These are phyloP conservation scores for Trichomalopsis sarcophagae DNA, from an alignment of 1,140 invertebrate genomes.

Conservation along the genomic window DNA sequence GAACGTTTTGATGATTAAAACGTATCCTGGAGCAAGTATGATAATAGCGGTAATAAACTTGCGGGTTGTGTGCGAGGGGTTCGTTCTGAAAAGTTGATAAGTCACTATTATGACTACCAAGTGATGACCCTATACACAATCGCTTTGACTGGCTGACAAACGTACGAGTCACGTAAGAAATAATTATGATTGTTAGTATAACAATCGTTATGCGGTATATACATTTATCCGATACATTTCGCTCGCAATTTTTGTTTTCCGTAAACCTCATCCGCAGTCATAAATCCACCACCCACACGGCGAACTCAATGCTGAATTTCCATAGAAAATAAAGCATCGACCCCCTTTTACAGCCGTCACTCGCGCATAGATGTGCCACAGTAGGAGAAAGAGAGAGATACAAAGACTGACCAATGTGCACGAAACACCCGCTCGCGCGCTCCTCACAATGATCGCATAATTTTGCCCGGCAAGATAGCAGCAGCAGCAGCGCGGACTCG, in stretches of 20 bases:
- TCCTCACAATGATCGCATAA: conserved; percentile 52
- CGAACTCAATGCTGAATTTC: neutral
- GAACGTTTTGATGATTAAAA: neutral
- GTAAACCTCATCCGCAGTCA: neutral
- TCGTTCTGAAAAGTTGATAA: neutral
- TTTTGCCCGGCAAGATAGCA: conserved; percentile 27
- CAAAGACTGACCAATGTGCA: neutral
- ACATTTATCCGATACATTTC: neutral
- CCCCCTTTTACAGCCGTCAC: neutral
- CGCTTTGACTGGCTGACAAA: neutral
- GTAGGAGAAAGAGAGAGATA: neutral
- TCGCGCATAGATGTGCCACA: neutral
- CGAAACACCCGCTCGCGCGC: conserved; percentile 20
- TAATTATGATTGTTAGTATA: neutral
- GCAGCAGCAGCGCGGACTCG: neutral
- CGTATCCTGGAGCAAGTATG: neutral
- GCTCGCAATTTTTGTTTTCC: neutral
- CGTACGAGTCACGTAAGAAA: neutral
- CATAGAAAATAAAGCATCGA: conserved; percentile 31
- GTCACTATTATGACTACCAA: neutral
- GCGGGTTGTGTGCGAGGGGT: neutral
- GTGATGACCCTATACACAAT: neutral
- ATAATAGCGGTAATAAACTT: neutral
- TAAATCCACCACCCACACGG: neutral
- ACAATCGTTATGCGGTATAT: neutral